phyloP scores from a whole-genome alignment of 2,113 vertebrate species.

The Promerops cafer region DNA sequence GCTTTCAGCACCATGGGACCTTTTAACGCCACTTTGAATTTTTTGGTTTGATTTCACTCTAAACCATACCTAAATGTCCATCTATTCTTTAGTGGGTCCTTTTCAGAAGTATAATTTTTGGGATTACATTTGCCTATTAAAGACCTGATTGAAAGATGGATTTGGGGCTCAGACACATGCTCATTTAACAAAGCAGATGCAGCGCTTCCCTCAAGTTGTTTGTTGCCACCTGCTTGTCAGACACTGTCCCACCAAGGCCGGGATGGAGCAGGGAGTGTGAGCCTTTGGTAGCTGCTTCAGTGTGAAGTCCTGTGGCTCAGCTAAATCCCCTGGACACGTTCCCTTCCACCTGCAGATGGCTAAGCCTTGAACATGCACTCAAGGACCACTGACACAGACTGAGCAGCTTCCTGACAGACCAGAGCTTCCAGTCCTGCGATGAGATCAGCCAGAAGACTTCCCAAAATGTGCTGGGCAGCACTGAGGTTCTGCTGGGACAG shows the following conservation, averaged over 20 bases:
- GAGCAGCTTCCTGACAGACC: background rate
- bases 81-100: background rate
- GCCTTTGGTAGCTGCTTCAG: background rate
- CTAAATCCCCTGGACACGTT: background rate
- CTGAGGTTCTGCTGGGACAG: background rate
- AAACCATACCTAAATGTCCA: background rate
- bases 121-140: background rate
- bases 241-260: background rate
- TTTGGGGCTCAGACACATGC: conserved; percentile 5
- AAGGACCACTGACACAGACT: background rate
- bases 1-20: background rate
- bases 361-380: background rate
- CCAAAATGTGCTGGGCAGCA: background rate
- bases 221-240: conserved; percentile 23
- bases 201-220: background rate
- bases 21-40: background rate
- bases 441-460: background rate
- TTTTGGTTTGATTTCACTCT: background rate
- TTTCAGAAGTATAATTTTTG: background rate
- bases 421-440: background rate
- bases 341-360: background rate
- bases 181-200: conserved; percentile 23
- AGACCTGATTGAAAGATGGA: background rate
- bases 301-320: background rate
- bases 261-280: background rate